Percentiles rank a stretch among this genome's conserved stretches.
These are phyloP conservation scores for Limnothrissa miodon DNA, from an alignment of 2,113 vertebrate species.

Conservation along the genomic window DNA sequence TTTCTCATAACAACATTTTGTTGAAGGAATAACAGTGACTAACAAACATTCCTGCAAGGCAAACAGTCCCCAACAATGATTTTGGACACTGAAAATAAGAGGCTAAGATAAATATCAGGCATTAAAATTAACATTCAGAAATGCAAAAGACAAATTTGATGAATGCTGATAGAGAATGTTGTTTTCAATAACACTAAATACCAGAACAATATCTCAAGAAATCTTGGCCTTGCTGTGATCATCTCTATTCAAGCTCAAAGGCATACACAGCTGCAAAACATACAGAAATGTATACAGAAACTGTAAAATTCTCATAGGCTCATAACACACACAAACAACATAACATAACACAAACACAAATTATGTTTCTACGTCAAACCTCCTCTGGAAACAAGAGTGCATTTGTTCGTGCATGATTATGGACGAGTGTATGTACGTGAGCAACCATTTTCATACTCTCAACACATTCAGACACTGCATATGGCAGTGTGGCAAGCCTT, in stretches of 20 bases:
- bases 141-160: not conserved
- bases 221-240: not conserved
- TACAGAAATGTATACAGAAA: not conserved
- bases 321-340: no score
- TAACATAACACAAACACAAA: not conserved
- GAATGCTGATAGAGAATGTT: not conserved
- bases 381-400: not conserved
- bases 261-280: no score
- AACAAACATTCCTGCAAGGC: no score
- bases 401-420: slow-evolving; percentile 1
- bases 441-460: not conserved
- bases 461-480: not conserved
- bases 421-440: not conserved
- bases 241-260: not conserved
- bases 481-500: not conserved
- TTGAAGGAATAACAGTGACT: no score
- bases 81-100: not conserved
- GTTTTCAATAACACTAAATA: not conserved
- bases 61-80: not conserved
- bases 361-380: not conserved
- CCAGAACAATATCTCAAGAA: not conserved
- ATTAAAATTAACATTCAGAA: no score
- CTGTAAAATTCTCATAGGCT: not conserved
- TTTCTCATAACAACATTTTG: no score
- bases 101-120: not conserved